Evolutionary conservation across 2,797 vertebrate species (phyloP).

Genomic region (Triplophysa yarkandensis): DNA sequence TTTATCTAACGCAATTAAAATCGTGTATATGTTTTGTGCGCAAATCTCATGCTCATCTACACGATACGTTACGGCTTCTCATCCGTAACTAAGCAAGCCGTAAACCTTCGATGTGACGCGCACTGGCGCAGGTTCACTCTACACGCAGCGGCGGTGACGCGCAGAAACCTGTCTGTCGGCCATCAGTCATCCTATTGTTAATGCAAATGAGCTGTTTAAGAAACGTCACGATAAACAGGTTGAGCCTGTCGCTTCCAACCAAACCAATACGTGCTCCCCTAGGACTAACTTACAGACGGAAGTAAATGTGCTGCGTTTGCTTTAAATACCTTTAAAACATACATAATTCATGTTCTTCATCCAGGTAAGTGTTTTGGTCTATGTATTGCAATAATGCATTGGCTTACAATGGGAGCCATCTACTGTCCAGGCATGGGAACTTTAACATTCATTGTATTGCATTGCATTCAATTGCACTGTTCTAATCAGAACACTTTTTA

Average conservation of each 20-base stretch:
- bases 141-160: too few relatives aligned
- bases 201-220: neutral
- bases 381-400: neutral
- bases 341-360: neutral
- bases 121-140: neutral
- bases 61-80: neutral
- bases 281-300: neutral
- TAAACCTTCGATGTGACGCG: slow-evolving; percentile 3
- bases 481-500: neutral
- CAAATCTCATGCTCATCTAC: neutral
- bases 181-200: neutral
- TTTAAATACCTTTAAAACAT: neutral
- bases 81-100: neutral
- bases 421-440: neutral
- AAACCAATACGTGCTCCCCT: neutral
- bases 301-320: neutral
- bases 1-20: too few relatives aligned
- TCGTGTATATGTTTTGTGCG: too few relatives aligned
- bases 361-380: slow-evolving; percentile 13
- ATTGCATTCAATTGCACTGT: too few relatives aligned
- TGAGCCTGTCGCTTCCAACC: neutral
- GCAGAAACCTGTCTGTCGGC: neutral
- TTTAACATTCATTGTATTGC: too few relatives aligned
- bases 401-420: neutral
- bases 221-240: neutral